These are phyloP conservation scores for Brachionus rotundiformis DNA, from an alignment of 1,140 invertebrate species.

Conservation along the genomic window DNA sequence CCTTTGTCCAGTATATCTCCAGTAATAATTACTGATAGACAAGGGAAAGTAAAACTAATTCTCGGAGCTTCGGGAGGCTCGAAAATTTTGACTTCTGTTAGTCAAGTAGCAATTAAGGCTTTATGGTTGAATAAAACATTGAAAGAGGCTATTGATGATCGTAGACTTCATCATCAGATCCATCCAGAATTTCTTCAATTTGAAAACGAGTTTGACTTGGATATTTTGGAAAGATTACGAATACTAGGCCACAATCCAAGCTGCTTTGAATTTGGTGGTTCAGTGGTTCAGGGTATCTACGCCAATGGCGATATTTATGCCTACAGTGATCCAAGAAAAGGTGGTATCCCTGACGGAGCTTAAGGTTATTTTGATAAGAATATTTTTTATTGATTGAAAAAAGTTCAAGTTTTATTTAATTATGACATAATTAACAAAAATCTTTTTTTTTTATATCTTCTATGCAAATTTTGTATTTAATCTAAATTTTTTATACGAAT, in stretches of 20 bases:
- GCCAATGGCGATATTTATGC: constrained; percentile 5
- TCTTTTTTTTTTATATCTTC: too few relatives aligned
- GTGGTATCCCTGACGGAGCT: constrained; percentile 40
- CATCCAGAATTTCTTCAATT: constrained; percentile 78
- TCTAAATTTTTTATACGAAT: too few relatives aligned
- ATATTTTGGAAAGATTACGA: constrained; percentile 56
- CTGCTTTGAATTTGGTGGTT: constrained; percentile 43
- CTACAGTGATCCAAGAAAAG: constrained; percentile 50
- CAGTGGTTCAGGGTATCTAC: constrained; percentile 19
- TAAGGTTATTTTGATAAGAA: not conserved
- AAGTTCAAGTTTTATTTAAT: too few relatives aligned
- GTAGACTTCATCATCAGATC: constrained; percentile 88
- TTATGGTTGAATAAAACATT: constrained; percentile 82
- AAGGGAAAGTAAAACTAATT: constrained; percentile 69
- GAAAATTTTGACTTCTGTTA: constrained; percentile 79
- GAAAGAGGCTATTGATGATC: constrained; percentile 81
- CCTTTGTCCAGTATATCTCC: constrained; percentile 90
- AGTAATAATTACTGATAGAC: constrained; percentile 73
- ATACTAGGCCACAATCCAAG: constrained; percentile 19
- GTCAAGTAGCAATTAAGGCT: constrained; percentile 72
- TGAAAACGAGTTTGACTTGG: constrained; percentile 75
- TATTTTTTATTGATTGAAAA: too few relatives aligned
- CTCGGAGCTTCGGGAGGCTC: constrained; percentile 89
- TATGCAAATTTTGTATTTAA: too few relatives aligned
- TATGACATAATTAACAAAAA: too few relatives aligned